These are phyloP conservation scores for Choristoneura rosaceana DNA, from an alignment of 2,888 invertebrate species.

Conservation along the genomic window DNA sequence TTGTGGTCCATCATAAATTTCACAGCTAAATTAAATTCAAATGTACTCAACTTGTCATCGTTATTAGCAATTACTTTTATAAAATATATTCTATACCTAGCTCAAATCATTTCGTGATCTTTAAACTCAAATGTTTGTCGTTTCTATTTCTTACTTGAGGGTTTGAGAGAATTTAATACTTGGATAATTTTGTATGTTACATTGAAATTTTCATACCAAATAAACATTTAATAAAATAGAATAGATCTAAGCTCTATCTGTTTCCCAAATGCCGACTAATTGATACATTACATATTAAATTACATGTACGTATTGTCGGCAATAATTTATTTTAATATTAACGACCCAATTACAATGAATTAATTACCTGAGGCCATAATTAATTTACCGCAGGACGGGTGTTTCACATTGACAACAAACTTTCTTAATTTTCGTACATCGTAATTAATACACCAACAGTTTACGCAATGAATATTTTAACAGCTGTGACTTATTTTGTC, in stretches of 20 bases:
- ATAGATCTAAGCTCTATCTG: neutral
- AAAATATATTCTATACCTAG: neutral
- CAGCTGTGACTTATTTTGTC: constrained; percentile 12
- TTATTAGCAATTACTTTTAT: neutral
- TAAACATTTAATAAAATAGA: too few relatives aligned
- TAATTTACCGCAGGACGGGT: constrained; percentile 48
- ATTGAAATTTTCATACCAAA: too few relatives aligned
- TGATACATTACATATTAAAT: neutral
- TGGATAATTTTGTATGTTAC: neutral
- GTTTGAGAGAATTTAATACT: neutral
- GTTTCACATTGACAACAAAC: constrained; percentile 48
- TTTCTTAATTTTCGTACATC: constrained; percentile 49
- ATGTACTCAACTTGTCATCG: neutral
- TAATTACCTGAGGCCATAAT: constrained; percentile 49
- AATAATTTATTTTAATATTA: constrained; percentile 33
- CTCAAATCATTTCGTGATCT: neutral
- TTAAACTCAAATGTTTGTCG: too few relatives aligned
- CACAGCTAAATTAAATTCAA: constrained; percentile 14
- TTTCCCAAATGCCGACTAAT: neutral
- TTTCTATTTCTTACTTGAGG: too few relatives aligned
- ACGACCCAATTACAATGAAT: constrained; percentile 43
- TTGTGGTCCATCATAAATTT: constrained; percentile 28
- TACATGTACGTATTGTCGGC: neutral
- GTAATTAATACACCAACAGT: constrained; percentile 40
- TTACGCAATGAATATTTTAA: constrained; percentile 44